Base-by-base conservation (phyloP, 2,888 invertebrate species). In the Philonicus albiceps region DNA sequence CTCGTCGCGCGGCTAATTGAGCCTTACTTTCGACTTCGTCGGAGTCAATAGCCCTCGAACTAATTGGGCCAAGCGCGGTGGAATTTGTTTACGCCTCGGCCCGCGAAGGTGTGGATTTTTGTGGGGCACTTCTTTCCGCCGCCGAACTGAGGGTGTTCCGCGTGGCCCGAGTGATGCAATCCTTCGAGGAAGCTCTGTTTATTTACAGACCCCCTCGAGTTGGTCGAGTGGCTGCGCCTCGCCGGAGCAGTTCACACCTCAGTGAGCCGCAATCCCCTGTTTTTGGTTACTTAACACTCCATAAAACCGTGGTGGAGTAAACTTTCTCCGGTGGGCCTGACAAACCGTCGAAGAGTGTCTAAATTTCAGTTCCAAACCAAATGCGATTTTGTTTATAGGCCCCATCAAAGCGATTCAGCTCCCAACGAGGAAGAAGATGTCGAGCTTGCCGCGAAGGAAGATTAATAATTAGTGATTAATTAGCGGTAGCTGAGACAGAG, bases 381-480 rank as follows among this genome's bases (percentile, higher is more conserved):
- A 30, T 30, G 80, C 27, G 30, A 80, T 49, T 53, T 53, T 80
- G 80, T 80, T 80, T 80, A 80, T 49, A 80, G 22, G n/a, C 53
- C 1, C 80, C 80, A 31, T 80, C 80, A 80, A 53, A 80, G 80
- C 27, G 53, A 13, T 22, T 19, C 76, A 27, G 7, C 31, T 16
- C 30, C 80, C 49, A 80, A 80, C 30, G 80, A 80, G 80, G 80
- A 80, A 80, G 80, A 30, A 53, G 53, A 19, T 80, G 80, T 80
- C 80, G 53, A 31, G 30, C 5, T 31, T 53, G 80, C 40, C 22
- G n/a, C 27, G 30, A 49, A 80, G 1, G 80, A 80, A 80, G 80
- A 80, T 80, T 80, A 80, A 53, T 80, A 80, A 80, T 80, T 80
- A 40, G 49, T 80, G 80, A 80, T 80, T 49, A 80, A 80, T 80